Percentiles rank a stretch among this genome's conserved stretches.
These are phyloP conservation scores for Cyclophora albipunctata DNA, from an alignment of 2,888 invertebrate species.

Conservation along the genomic window DNA sequence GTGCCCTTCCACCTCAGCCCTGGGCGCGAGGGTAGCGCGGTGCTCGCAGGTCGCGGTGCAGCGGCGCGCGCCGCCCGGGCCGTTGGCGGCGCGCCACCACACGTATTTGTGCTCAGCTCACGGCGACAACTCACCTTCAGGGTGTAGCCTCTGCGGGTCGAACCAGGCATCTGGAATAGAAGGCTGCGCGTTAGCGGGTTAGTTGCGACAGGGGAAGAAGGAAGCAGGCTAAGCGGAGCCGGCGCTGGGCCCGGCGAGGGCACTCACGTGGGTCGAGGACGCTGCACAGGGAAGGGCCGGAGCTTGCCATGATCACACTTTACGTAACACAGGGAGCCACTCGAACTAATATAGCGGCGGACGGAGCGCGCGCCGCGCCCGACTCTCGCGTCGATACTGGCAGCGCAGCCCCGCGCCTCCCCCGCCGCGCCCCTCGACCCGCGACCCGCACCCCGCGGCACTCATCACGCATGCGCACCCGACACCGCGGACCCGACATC, in stretches of 20 bases:
- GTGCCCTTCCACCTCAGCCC: slow-evolving; percentile 4
- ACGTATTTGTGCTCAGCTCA: slow-evolving; percentile 39
- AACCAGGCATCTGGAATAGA: slow-evolving; percentile 94
- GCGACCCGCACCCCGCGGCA: slow-evolving; percentile 23
- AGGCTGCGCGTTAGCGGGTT: slow-evolving; percentile 74
- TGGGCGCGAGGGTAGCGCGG: slow-evolving; percentile 5
- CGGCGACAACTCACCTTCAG: slow-evolving; percentile 84
- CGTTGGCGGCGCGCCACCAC: slow-evolving; percentile 47
- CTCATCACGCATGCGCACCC: slow-evolving; percentile 8
- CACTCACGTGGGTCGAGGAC: slow-evolving; percentile 68
- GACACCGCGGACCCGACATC: slow-evolving; percentile 22
- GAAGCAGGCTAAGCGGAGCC: slow-evolving; percentile 49
- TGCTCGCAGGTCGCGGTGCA: slow-evolving; percentile 28
- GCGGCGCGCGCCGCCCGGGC: slow-evolving; percentile 33
- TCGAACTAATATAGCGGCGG: slow-evolving; percentile 44
- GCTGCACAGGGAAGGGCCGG: slow-evolving; percentile 68
- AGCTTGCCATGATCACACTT: slow-evolving; percentile 64
- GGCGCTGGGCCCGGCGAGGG: slow-evolving; percentile 29
- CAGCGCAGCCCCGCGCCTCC: slow-evolving; percentile 49
- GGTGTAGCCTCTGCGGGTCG: slow-evolving; percentile 93
- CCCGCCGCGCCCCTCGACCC: slow-evolving; percentile 25
- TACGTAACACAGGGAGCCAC: slow-evolving; percentile 57
- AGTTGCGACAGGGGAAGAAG: slow-evolving; percentile 63
- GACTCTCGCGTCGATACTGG: slow-evolving; percentile 75
- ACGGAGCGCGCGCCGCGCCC: slow-evolving; percentile 70